A percentile compares a stretch with the other conserved stretches of the same genome.
phyloP scores from a whole-genome alignment of 2,113 vertebrate genomes.

The Brachyhypopomus occidentalis region DNA sequence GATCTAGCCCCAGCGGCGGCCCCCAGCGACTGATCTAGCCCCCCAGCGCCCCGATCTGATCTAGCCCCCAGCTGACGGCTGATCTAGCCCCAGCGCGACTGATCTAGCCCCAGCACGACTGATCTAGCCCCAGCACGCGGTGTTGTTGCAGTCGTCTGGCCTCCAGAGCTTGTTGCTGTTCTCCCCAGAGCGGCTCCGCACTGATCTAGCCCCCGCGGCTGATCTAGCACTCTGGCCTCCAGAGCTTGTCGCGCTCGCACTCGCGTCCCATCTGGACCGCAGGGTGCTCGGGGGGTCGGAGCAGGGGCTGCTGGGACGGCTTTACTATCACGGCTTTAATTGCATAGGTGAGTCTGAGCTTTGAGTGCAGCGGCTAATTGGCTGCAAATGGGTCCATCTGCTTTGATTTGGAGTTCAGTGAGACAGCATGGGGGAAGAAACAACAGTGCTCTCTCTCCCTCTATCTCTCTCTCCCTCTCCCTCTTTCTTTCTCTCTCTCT shows the following conservation, averaged over 20 bases:
- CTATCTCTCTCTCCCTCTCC: constrained; percentile 14
- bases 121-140: too few species aligned
- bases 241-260: constrained; percentile 11
- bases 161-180: constrained; percentile 10
- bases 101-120: too few species aligned
- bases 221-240: background rate
- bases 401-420: constrained; percentile 67
- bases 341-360: constrained; percentile 66
- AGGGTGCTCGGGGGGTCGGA: constrained; percentile 37
- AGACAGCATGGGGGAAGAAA: constrained; percentile 49
- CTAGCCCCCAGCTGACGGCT: too few species aligned
- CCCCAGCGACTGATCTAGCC: too few species aligned
- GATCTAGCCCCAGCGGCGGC: too few species aligned
- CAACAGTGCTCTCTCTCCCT: constrained; percentile 42
- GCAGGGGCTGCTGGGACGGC: constrained; percentile 47
- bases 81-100: too few species aligned
- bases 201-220: too few species aligned
- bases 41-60: too few species aligned
- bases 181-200: too few species aligned
- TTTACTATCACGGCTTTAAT: constrained; percentile 69
- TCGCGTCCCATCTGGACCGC: constrained; percentile 51
- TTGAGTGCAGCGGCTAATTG: constrained; percentile 71
- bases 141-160: too few species aligned
- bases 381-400: constrained; percentile 78
- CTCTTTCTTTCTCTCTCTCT: background rate